Conservation (phyloP, 2,797 vertebrate species). For the Anabacerthia variegaticeps region DNA sequence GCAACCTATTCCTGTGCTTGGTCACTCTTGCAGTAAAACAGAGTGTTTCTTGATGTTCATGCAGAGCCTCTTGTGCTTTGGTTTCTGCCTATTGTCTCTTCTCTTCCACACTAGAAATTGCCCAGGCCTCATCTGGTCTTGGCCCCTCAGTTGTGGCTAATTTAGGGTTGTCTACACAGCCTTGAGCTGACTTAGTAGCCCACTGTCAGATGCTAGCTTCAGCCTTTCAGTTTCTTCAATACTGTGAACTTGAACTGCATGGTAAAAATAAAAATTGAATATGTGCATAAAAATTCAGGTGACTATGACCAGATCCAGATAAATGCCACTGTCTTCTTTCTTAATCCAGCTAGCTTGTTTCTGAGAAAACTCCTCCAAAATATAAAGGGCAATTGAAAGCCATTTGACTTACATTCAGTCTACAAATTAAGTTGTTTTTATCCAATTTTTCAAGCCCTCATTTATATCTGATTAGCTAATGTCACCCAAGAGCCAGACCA, state of each 20-base stretch:
- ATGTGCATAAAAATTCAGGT: not conserved
- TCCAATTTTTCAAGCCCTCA: not conserved
- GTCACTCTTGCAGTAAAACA: not conserved
- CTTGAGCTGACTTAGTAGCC: not conserved
- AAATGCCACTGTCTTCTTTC: constrained; percentile 5
- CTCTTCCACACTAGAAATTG: not conserved
- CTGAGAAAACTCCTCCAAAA: not conserved
- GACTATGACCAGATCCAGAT: not conserved
- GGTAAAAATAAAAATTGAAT: not conserved
- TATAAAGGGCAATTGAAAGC: constrained; percentile 34
- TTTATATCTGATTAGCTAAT: constrained; percentile 50
- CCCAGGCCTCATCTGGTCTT: not conserved
- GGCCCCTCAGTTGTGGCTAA: rapidly evolving
- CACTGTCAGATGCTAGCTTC: not conserved
- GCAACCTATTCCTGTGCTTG: not conserved
- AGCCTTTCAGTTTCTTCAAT: not conserved
- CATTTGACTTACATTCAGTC: not conserved
- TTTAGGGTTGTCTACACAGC: not conserved
- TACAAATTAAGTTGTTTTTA: constrained; percentile 22
- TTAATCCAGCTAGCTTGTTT: not conserved
- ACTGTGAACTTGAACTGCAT: not conserved
- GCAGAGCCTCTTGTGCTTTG: not conserved
- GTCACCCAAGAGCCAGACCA: constrained; percentile 16
- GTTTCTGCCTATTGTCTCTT: not conserved
- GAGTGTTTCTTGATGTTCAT: not conserved